Base-by-base conservation (phyloP, 2,797 vertebrate species). In the Remorina albescens region DNA sequence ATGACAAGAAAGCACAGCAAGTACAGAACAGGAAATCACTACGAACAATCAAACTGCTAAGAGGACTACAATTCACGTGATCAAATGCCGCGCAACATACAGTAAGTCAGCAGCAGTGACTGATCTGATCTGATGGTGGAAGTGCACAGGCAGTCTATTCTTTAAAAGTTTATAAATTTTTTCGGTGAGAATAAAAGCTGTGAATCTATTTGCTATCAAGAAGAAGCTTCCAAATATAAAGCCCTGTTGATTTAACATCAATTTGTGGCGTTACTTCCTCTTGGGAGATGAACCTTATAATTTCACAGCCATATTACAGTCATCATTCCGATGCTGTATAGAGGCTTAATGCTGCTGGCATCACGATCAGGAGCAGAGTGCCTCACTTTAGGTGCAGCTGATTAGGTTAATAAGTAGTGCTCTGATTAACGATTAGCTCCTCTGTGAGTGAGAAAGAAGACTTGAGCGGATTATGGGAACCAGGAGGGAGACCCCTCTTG, bases 391-490 rank as follows among this genome's bases (percentile, higher is more conserved):
- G 85, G 86, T 90, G 74, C 76, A 79, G 64, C 75, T 86, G 85
- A 88, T 86, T 86, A 81, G 79, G 77, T 84, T 87, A 89, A 88
- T 79, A 82, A 74, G 8, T 1, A 79, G 65, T 74, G 36, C 55
- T 21, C 74, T 81, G 85, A 90, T 91, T 78, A 80, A 85, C 37
- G 83, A 89, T 91, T 80, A 92, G 83, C 83, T 83, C 57, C 77
- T 86, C 59, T 74, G 67, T 34, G 63, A 61, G 57, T 53, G 71
- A 81, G 42, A 85, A 85, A 74, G 66, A 78, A n/a, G 59, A 83
- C 60, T 85, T 80, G 70, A 69, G 47, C 69, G 74, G 86, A 86
- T 91, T 82, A 85, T 8, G 47, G 37, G 70, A 82, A 65, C 25
- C 67, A 34, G 69, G 59, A 67, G 59, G 81, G 63, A 84, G 75